Percentiles rank a stretch among this genome's conserved stretches.
Evolutionary conservation across 2,113 vertebrate genomes (phyloP).

Genomic region (Cisticola juncidis): DNA sequence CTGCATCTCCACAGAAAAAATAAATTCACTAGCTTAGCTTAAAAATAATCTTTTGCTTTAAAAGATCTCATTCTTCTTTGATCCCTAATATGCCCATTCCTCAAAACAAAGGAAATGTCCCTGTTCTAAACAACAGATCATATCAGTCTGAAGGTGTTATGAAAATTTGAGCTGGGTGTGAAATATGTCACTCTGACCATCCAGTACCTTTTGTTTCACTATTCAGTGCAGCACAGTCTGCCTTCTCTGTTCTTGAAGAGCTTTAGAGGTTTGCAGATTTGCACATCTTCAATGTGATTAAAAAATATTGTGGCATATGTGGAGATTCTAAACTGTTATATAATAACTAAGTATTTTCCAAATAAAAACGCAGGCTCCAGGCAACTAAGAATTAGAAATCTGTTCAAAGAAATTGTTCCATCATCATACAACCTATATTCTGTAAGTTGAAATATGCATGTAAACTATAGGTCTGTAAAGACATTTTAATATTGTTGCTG

Average conservation of each 20-base stretch:
- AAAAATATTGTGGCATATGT: accelerated
- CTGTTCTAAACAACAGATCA: not conserved
- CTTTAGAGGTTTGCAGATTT: not conserved
- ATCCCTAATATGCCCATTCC: not conserved
- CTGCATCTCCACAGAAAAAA: not conserved
- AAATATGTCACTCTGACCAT: not conserved
- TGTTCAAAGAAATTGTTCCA: not conserved
- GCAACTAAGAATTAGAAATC: not conserved
- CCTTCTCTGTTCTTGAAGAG: not conserved
- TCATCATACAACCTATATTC: not conserved
- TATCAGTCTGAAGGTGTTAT: not conserved
- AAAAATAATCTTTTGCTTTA: not conserved
- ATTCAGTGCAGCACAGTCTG: not conserved
- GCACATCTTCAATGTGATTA: not conserved
- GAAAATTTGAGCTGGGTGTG: not conserved
- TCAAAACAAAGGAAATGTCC: not conserved
- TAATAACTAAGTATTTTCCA: not conserved
- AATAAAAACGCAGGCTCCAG: not conserved
- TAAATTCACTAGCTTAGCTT: not conserved
- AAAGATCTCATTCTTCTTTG: not conserved
- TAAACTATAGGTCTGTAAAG: not conserved
- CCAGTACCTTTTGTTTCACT: accelerated
- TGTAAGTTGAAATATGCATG: not conserved
- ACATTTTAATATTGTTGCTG: not conserved
- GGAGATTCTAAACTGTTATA: not conserved